Evolutionary conservation across 64 coral and sea anemone genomes (phyloP), one percentile per base, ranked within the genome.

Genomic region (Trachythela sp.): DNA sequence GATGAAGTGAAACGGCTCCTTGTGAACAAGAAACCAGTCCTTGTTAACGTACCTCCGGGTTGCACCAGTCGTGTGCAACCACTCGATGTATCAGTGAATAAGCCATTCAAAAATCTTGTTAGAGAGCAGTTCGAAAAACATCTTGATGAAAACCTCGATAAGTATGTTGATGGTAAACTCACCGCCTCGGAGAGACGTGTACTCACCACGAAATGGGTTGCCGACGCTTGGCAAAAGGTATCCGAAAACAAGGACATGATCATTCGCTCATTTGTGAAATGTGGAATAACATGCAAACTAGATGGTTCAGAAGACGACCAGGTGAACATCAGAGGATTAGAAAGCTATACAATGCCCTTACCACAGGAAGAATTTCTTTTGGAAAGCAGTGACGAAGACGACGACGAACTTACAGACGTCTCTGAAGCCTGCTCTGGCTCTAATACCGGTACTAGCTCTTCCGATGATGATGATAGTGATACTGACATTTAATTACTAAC

Each of bases 161-260:
- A 26, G 14, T 90, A 85, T 38, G 83, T 80, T 58, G 88, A 90
- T 84, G 40, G 77, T 36, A 90, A 90, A 90, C 56, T 84, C 80
- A 54, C 72, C 83, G 88, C 77, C 52, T 90, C 45, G 48, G 17
- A 90, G 39, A 90, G 89, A 52, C 54, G 83, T 60, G 89, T 90
- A 59, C 89, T 90, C 51, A 84, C 84, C 48, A 90, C 89, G 18
- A 90, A 85, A 18, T 90, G 89, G n/a, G 89, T 90, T 90, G 88
- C 18, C 85, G 39, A 85, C 38, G 39, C 83, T 27, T 85, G 89
- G 89, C 39, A 90, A 83, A 51, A 90, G 84, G 54, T 70, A 43
- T 59, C 83, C 89, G 60, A 80, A 85, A 85, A 85, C 54, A 90
- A 85, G 31, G 83, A 85, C 84, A n/a, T n/a, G n/a, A n/a, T n/a